A percentile compares a stretch with the other conserved stretches of the same genome.
These are phyloP conservation scores for Apolygus lucorum DNA, from an alignment of 1,140 invertebrate species.

Conservation along the genomic window DNA sequence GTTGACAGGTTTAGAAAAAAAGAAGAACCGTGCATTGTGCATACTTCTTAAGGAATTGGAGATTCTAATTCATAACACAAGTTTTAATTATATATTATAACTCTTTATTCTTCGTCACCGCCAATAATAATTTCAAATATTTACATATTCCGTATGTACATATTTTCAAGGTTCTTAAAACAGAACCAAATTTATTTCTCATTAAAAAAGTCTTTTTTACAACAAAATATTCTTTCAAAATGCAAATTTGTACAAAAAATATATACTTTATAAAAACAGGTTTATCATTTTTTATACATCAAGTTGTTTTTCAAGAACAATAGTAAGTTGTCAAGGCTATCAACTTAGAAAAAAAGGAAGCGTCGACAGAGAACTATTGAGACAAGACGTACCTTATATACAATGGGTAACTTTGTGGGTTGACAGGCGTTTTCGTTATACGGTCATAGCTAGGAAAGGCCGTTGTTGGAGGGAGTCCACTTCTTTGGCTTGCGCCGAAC, in stretches of 20 bases:
- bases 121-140: constrained; percentile 13
- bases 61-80: too few relatives aligned
- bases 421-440: constrained; percentile 26
- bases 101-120: constrained; percentile 18
- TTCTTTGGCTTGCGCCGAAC: constrained; percentile 45
- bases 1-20: too few relatives aligned
- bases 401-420: constrained; percentile 13
- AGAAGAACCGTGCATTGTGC: neutral
- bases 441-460: constrained; percentile 45
- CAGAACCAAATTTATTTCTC: constrained; percentile 5
- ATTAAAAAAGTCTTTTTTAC: constrained; percentile 25
- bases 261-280: constrained; percentile 17
- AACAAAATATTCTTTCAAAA: constrained; percentile 26
- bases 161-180: constrained; percentile 23
- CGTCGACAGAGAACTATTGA: constrained; percentile 16
- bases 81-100: constrained; percentile 6
- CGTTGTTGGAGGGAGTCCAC: constrained; percentile 41
- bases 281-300: constrained; percentile 14
- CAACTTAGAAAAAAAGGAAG: neutral
- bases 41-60: too few relatives aligned
- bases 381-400: constrained; percentile 17
- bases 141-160: constrained; percentile 12
- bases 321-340: constrained; percentile 23
- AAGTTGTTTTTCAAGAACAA: neutral
- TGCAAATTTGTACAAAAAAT: constrained; percentile 23